Conservation (phyloP, 2,113 vertebrate species). For the Herpailurus yagouaroundi region DNA sequence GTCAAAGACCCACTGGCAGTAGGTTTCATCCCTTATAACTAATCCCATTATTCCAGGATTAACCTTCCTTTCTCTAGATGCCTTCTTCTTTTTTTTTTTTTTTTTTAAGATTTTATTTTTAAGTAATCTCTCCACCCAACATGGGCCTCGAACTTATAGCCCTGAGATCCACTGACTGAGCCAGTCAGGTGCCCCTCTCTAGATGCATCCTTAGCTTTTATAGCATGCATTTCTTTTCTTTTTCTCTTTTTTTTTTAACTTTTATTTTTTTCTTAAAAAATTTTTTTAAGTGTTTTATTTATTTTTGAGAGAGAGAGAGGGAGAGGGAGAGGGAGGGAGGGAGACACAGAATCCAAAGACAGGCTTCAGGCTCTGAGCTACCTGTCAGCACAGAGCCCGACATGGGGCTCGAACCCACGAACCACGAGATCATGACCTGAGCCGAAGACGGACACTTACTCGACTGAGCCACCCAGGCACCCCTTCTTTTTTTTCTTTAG, state of each 20-base stretch:
- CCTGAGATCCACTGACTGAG: neutral
- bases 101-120: neutral
- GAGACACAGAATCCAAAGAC: too few relatives aligned
- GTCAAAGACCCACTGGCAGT: neutral
- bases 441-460: neutral
- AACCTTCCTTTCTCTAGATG: neutral
- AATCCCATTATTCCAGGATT: neutral
- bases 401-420: neutral
- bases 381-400: neutral
- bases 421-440: neutral
- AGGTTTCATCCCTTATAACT: neutral
- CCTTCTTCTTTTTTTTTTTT: neutral
- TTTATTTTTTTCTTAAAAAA: neutral
- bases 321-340: neutral
- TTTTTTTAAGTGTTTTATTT: neutral
- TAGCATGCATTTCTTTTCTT: too few relatives aligned
- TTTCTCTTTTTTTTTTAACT: too few relatives aligned
- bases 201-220: neutral
- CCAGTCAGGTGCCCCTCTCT: neutral
- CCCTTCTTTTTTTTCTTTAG: neutral
- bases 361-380: too few relatives aligned
- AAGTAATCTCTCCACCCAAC: neutral
- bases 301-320: neutral
- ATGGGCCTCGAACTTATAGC: neutral
- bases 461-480: neutral